Conservation (phyloP, 2,888 invertebrate species). For the Steinernema carpocapsae region DNA sequence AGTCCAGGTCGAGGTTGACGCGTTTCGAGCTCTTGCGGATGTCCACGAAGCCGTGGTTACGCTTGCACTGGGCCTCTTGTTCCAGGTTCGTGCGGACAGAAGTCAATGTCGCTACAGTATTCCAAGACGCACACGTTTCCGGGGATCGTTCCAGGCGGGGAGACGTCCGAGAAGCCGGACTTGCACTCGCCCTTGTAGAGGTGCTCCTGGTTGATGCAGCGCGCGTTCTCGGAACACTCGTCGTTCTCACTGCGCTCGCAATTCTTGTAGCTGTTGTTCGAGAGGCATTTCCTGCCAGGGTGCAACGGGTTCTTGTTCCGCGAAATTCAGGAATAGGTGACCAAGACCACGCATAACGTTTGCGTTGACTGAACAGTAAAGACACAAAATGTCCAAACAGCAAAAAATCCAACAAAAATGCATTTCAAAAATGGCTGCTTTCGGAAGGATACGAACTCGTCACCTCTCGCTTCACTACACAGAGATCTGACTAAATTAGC, state of each 20-base stretch:
- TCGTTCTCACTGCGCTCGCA: slow-evolving; percentile 63
- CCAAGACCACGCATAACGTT: too few relatives aligned
- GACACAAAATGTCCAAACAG: too few relatives aligned
- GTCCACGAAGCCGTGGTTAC: slow-evolving; percentile 84
- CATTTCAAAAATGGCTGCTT: too few relatives aligned
- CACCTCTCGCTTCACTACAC: too few relatives aligned
- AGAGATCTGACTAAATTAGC: too few relatives aligned
- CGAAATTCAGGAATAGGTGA: too few relatives aligned
- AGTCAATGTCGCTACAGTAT: slow-evolving; percentile 73
- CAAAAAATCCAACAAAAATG: too few relatives aligned
- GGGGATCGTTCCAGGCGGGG: slow-evolving; percentile 61
- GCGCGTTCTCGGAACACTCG: slow-evolving; percentile 64
- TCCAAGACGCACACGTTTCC: slow-evolving; percentile 63
- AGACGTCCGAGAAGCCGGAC: slow-evolving; percentile 63
- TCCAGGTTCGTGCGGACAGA: slow-evolving; percentile 90
- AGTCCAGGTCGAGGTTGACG: slow-evolving; percentile 55
- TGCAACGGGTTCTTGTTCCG: slow-evolving; percentile 65
- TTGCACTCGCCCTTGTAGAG: slow-evolving; percentile 68
- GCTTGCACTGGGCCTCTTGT: slow-evolving; percentile 87
- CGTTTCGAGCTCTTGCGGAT: slow-evolving; percentile 59
- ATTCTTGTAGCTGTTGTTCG: slow-evolving; percentile 67
- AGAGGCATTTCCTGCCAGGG: slow-evolving; percentile 66
- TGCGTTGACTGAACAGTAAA: too few relatives aligned
- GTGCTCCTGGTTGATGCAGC: slow-evolving; percentile 67
- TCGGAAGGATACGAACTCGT: too few relatives aligned